A percentile compares a stretch with the other conserved stretches of the same genome.
These are phyloP conservation scores for Orycteropus afer DNA, from an alignment of 2,113 vertebrate genomes.

Conservation along the genomic window DNA sequence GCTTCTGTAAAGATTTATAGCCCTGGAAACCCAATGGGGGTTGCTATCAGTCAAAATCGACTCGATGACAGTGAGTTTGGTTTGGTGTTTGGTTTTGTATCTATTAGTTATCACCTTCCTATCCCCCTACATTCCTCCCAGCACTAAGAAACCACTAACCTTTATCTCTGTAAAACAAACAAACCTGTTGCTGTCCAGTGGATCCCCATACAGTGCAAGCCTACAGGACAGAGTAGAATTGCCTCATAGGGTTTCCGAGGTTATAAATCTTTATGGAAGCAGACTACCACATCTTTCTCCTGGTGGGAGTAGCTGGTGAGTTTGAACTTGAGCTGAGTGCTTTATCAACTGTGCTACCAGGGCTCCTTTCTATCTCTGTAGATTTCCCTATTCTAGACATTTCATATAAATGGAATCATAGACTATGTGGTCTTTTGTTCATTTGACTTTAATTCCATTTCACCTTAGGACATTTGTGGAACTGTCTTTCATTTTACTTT, in stretches of 20 bases:
- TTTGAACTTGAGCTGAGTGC: background rate
- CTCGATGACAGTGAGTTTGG: too few species aligned
- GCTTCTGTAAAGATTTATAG: too few species aligned
- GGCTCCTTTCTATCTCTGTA: background rate
- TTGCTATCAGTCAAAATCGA: too few species aligned
- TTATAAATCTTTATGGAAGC: background rate
- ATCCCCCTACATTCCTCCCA: background rate
- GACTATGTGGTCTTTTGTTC: background rate
- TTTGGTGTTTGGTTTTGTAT: background rate
- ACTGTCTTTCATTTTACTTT: background rate
- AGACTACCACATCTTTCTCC: background rate
- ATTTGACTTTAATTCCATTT: slow-evolving; percentile 8
- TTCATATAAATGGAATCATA: background rate
- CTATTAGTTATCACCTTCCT: background rate
- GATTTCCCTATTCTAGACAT: background rate
- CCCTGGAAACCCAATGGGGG: too few species aligned
- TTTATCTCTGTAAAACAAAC: background rate
- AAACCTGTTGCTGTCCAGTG: background rate
- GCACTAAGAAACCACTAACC: background rate
- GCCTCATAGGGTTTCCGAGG: background rate
- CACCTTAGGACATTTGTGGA: background rate
- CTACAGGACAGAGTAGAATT: background rate
- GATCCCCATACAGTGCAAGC: background rate
- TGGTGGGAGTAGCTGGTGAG: background rate
- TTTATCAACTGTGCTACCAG: background rate